Percentiles rank a stretch among this genome's conserved stretches.
Conservation (phyloP, 2,113 vertebrate species). For the Pedetes capensis region DNA sequence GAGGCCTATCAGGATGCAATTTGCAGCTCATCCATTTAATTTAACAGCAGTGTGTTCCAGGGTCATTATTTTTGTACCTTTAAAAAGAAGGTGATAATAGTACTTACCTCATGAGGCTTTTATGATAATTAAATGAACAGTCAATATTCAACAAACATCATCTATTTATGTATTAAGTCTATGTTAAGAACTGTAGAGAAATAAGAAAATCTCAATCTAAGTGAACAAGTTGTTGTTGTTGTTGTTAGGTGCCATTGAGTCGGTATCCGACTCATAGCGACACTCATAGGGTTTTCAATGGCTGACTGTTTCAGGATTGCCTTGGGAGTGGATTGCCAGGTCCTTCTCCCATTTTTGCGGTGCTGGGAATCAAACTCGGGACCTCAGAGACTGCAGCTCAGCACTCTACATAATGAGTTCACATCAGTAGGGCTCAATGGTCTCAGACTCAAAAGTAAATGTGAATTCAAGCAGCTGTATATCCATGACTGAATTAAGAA, state of each 20-base stretch:
- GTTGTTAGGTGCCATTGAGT: no score
- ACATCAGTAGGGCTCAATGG: not conserved
- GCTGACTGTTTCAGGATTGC: no score
- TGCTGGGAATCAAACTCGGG: no score
- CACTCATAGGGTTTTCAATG: no score
- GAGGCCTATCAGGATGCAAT: not conserved
- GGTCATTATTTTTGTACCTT: not conserved
- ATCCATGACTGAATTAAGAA: constrained; percentile 68
- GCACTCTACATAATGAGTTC: not conserved
- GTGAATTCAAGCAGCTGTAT: constrained; percentile 25
- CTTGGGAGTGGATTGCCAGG: no score
- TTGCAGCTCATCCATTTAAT: not conserved
- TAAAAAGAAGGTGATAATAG: not conserved
- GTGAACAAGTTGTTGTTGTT: constrained; percentile 18
- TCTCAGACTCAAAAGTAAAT: not conserved
- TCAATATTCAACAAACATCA: not conserved
- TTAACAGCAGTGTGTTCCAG: not conserved
- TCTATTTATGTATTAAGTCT: not conserved
- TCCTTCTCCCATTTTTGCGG: no score
- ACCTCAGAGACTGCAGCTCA: no score
- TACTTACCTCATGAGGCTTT: not conserved
- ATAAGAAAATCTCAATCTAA: constrained; percentile 16
- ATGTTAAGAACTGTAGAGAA: not conserved
- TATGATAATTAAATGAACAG: not conserved
- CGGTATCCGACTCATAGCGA: no score